Conservation (phyloP, 2,888 invertebrate genomes). For the Hirtodrosophila confusa region DNA sequence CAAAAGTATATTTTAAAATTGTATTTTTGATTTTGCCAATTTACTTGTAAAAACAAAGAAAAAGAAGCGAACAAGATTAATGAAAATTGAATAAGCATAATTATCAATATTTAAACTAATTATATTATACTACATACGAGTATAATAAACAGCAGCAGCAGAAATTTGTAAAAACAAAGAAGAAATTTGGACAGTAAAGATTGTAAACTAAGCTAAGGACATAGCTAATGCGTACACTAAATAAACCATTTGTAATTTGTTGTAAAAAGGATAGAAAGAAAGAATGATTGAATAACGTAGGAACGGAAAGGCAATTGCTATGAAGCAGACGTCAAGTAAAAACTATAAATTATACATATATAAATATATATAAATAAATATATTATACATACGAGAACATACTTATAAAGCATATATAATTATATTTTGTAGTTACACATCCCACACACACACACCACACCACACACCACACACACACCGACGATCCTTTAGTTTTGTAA, state of each 20-base stretch:
- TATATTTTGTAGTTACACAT: slow-evolving; percentile 71
- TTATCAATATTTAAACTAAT: slow-evolving; percentile 47
- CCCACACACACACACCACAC: slow-evolving; percentile 24
- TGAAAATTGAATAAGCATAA: slow-evolving; percentile 19
- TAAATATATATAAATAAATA: slow-evolving; percentile 26
- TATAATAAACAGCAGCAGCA: slow-evolving; percentile 13
- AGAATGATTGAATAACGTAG: slow-evolving; percentile 4
- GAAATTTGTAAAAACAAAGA: slow-evolving; percentile 64
- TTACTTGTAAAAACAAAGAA: slow-evolving; percentile 58
- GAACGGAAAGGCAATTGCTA: slow-evolving; percentile 35
- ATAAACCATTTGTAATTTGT: slow-evolving; percentile 76
- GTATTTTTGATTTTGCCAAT: slow-evolving; percentile 64
- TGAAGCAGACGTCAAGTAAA: slow-evolving; percentile 56
- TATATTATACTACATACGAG: slow-evolving; percentile 29
- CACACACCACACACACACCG: slow-evolving; percentile 28
- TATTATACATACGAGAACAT: slow-evolving; percentile 58
- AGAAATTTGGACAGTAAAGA: slow-evolving; percentile 54
- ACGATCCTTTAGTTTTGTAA: slow-evolving; percentile 69
- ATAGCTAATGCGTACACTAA: slow-evolving; percentile 47
- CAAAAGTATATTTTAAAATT: slow-evolving; percentile 33
- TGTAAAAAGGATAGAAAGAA: slow-evolving; percentile 63
- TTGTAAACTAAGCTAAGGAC: slow-evolving; percentile 65
- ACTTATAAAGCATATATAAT: slow-evolving; percentile 66
- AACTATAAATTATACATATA: slow-evolving; percentile 61
- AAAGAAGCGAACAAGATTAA: slow-evolving; percentile 19